These are phyloP conservation scores for Sterrhoptilus dennistouni DNA, from an alignment of 2,113 vertebrate species.

Conservation along the genomic window DNA sequence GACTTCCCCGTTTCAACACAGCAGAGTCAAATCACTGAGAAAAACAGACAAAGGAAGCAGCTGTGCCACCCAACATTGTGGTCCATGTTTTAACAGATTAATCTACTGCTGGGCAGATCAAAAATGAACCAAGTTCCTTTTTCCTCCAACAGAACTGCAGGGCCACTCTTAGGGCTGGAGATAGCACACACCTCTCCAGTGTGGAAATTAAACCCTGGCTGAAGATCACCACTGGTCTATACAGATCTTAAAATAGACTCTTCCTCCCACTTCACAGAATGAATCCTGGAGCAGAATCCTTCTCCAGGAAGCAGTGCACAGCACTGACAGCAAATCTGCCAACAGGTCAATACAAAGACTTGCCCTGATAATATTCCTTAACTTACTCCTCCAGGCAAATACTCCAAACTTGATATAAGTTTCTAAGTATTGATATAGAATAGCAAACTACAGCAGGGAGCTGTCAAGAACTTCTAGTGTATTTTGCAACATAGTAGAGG, in stretches of 20 bases:
- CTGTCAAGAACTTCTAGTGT: background rate
- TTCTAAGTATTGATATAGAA: background rate
- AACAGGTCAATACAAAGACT: background rate
- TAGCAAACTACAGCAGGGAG: background rate
- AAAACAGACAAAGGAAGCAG: background rate
- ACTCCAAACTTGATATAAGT: background rate
- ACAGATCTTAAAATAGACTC: background rate
- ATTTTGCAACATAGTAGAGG: background rate
- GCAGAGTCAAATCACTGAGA: too few species aligned
- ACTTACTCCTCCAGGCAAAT: background rate
- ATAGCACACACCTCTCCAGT: fast-evolving
- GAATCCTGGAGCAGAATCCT: background rate
- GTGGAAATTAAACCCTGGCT: background rate
- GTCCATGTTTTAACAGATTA: background rate
- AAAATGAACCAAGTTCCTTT: background rate
- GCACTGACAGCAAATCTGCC: background rate
- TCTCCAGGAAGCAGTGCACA: fast-evolving
- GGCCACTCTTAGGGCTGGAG: background rate
- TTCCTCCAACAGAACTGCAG: background rate
- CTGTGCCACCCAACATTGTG: background rate
- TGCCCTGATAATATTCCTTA: background rate
- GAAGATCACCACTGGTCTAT: background rate
- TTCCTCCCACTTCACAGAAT: background rate
- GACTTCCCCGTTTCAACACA: background rate
- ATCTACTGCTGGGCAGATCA: background rate